A percentile compares a stretch with the other conserved stretches of the same genome.
Conservation (phyloP, 2,888 invertebrate species). For the Polia nebulosa region DNA sequence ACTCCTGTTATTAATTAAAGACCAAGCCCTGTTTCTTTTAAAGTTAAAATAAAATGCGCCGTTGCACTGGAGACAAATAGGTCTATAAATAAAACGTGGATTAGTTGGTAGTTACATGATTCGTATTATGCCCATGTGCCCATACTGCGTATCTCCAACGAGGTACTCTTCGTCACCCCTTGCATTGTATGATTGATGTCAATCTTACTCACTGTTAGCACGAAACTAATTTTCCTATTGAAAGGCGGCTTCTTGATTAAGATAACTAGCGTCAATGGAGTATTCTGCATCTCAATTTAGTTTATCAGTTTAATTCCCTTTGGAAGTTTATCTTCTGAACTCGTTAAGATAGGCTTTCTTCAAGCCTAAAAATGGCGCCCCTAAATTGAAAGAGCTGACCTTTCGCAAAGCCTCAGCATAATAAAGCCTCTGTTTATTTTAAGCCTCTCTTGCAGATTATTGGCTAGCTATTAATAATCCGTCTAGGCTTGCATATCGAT, state of each 20-base stretch:
- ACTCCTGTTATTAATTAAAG: too few relatives aligned
- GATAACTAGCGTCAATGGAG: neutral
- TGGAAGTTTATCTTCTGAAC: neutral
- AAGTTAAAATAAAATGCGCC: neutral
- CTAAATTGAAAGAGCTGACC: neutral
- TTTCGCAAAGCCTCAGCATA: constrained; percentile 1
- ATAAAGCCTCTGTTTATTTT: constrained; percentile 15
- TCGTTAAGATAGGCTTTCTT: neutral
- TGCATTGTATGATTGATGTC: constrained; percentile 11
- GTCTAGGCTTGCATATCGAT: constrained; percentile 6
- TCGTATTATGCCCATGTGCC: neutral
- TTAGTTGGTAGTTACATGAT: neutral
- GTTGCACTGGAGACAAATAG: neutral
- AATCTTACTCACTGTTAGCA: constrained; percentile 23
- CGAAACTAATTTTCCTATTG: neutral
- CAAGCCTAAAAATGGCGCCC: neutral
- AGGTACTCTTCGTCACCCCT: constrained; percentile 8
- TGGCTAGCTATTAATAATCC: constrained; percentile 14
- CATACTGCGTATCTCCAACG: neutral
- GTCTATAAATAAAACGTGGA: neutral
- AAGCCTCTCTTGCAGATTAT: neutral
- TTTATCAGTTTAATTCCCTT: neutral
- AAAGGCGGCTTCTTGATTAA: constrained; percentile 1
- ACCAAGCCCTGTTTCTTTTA: neutral
- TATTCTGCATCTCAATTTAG: neutral